Evolutionary conservation across 2,797 vertebrate genomes (phyloP), one percentile per base, ranked within the genome.

Genomic region (Neoniphon sammara): DNA sequence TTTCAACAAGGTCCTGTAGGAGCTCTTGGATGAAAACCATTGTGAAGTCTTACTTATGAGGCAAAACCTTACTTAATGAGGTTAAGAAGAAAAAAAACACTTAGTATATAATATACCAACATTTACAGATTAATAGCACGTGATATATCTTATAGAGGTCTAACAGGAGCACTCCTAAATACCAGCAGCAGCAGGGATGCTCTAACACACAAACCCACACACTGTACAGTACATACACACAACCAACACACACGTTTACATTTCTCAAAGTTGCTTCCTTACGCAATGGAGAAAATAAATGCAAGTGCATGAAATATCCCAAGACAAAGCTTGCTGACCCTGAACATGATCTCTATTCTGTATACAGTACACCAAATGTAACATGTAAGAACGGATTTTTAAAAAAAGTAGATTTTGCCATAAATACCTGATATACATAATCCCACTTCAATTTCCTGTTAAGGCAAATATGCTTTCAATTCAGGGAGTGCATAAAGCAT

Each of bases 391-490:
- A 86, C 75, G 47, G 78, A 90, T 63, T 84, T 6, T 6, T 6
- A 34, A 87, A 85, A 86, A 90, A 92, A 88, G 90, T 92, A 93
- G 91, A 93, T 88, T 91, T 90, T 88, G 81, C 84, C 87, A 91
- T 90, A 89, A 93, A 93, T 91, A 93, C 91, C 92, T 92, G 91
- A 93, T 90, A 91, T 87, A 90, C 77, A 88, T 80, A 87, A 87
- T 85, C 81, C 87, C 79, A 85, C 88, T 85, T 88, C 30, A 60
- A 56, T 86, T 86, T 82, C 85, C 84, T 74, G 70, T 90, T 93
- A 93, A 94, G 93, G 91, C 93, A 92, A 91, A 84, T 91, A 93
- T 84, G 76, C 76, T 89, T 90, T 88, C 80, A 74, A 89, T 89
- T 89, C 84, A 58, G 80, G 85, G 93, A 93, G 92, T 93, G 92